Conservation (phyloP, 2,113 vertebrate species). For the Melanerpes formicivorus region DNA sequence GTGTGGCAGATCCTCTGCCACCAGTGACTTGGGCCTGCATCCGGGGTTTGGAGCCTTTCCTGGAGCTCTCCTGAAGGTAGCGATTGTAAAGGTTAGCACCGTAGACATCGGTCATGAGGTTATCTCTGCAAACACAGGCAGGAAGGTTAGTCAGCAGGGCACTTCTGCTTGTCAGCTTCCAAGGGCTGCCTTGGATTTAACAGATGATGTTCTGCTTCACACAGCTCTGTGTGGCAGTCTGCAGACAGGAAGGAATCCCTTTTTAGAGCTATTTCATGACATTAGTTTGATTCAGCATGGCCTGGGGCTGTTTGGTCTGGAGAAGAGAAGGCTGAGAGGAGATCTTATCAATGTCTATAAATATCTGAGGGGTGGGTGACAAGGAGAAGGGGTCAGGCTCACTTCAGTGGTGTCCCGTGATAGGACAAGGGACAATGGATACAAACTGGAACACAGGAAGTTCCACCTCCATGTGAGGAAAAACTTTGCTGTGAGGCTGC, state of each 20-base stretch:
- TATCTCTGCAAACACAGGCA: slow-evolving; percentile 78
- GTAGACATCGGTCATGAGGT: slow-evolving; percentile 89
- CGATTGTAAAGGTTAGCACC: slow-evolving; percentile 91
- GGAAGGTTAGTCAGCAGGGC: not conserved
- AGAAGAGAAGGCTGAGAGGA: too few species aligned
- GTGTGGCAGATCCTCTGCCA: slow-evolving; percentile 19
- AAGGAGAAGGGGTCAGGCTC: too few species aligned
- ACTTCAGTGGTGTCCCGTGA: too few species aligned
- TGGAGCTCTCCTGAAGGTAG: slow-evolving; percentile 76
- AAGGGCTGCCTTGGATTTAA: accelerated
- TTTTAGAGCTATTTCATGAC: not conserved
- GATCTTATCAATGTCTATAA: too few species aligned
- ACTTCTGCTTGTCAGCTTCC: accelerated
- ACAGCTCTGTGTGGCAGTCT: accelerated
- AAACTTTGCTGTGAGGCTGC: too few species aligned
- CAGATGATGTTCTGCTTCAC: accelerated
- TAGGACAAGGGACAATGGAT: too few species aligned
- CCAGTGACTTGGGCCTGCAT: slow-evolving; percentile 51
- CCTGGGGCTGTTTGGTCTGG: too few species aligned
- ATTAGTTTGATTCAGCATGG: accelerated
- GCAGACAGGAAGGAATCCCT: not conserved
- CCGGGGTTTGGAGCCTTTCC: slow-evolving; percentile 17
- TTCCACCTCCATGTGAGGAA: too few species aligned
- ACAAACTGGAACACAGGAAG: too few species aligned
- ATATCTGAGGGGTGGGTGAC: too few species aligned